A percentile compares a stretch with the other conserved stretches of the same genome.
phyloP scores from a whole-genome alignment of 2,113 vertebrate species.

The Chroicocephalus ridibundus region DNA sequence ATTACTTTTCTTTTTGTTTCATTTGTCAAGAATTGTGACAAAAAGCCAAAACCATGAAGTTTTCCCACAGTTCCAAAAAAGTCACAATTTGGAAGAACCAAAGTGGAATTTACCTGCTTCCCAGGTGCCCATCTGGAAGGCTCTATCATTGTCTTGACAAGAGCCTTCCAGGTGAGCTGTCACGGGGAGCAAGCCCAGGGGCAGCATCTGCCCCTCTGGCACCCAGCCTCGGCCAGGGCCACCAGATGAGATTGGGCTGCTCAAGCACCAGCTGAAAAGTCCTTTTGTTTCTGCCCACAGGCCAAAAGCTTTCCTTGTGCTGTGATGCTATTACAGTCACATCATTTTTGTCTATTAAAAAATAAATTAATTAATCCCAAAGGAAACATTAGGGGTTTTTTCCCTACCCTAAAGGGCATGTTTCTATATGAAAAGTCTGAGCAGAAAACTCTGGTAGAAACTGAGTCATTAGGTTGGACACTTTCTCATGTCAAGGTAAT shows the following conservation, averaged over 20 bases:
- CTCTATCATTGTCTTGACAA: not conserved
- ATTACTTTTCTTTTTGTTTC: not conserved
- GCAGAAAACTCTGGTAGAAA: not conserved
- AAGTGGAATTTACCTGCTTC: not conserved
- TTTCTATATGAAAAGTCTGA: not conserved
- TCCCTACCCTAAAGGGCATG: not conserved
- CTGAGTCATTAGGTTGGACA: not conserved
- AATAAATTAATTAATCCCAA: not conserved
- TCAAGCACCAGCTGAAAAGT: not conserved
- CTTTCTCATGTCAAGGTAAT: not conserved
- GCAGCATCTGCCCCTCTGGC: accelerated
- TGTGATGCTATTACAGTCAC: not conserved
- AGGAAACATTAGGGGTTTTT: not conserved
- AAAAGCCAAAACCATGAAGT: not conserved
- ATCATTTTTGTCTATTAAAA: not conserved
- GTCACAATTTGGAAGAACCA: not conserved
- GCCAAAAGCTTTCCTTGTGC: not conserved
- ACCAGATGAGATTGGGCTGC: not conserved
- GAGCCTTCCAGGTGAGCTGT: not conserved
- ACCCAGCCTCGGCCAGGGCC: not conserved
- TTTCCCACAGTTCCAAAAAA: not conserved
- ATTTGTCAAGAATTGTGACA: not conserved
- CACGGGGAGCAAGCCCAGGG: not conserved
- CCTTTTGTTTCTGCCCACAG: not conserved
- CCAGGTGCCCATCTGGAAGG: not conserved